Evolutionary conservation across 2,797 vertebrate species (phyloP).

Genomic region (Crenuchus spilurus): DNA sequence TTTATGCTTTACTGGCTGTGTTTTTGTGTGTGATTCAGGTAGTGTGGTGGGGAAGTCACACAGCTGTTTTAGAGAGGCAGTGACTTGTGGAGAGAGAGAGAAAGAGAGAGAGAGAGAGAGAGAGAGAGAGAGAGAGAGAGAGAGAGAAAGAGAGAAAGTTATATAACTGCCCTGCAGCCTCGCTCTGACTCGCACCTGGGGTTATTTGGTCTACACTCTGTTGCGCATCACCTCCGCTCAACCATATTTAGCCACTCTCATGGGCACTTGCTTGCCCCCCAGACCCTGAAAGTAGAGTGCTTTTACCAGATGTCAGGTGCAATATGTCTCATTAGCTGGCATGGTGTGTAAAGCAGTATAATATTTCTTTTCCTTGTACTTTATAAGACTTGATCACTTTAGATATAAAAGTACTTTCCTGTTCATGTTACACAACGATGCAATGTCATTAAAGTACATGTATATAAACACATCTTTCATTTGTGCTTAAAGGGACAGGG

Average conservation of each 20-base stretch:
- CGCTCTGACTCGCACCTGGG: constrained; percentile 48
- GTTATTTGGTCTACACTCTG: constrained; percentile 49
- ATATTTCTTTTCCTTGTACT: neutral
- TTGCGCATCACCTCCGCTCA: constrained; percentile 30
- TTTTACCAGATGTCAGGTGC: constrained; percentile 20
- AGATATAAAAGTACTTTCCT: neutral
- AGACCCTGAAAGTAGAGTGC: constrained; percentile 16
- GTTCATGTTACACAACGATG: neutral
- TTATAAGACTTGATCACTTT: neutral
- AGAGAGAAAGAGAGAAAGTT: constrained; percentile 39
- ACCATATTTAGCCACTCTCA: constrained; percentile 29
- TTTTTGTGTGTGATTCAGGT: constrained; percentile 56
- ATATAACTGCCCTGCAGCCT: constrained; percentile 51
- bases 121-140: neutral
- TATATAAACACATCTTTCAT: neutral
- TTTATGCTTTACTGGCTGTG: constrained; percentile 34
- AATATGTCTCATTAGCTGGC: constrained; percentile 5
- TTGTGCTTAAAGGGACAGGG: neutral
- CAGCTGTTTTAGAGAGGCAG: constrained; percentile 53
- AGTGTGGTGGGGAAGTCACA: constrained; percentile 35
- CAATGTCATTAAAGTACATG: too few species aligned
- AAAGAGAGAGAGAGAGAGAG: constrained; percentile 4
- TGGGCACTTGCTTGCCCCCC: constrained; percentile 12
- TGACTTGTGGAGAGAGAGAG: constrained; percentile 21
- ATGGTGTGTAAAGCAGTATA: neutral